Conservation (phyloP, 2,113 vertebrate genomes). For the Chaetodon trifascialis region DNA sequence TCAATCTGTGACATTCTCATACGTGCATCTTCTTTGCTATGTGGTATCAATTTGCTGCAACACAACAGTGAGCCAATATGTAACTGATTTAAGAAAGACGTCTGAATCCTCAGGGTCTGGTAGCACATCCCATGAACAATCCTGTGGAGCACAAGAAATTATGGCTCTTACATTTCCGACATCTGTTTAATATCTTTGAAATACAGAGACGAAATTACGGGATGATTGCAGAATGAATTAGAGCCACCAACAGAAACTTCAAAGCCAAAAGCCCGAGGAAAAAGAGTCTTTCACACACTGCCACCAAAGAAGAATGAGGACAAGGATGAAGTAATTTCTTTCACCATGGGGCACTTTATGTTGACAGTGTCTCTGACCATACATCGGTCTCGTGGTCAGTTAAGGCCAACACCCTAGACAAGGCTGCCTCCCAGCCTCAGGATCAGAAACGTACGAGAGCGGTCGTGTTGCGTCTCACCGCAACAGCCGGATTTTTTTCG, state of each 20-base stretch:
- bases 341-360: neutral
- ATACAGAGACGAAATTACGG: neutral
- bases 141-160: neutral
- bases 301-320: neutral
- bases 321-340: neutral
- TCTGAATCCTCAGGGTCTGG: neutral
- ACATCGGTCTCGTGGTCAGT: slow-evolving; percentile 47
- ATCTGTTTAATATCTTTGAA: neutral
- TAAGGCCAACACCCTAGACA: slow-evolving; percentile 11
- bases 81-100: neutral
- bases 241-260: neutral
- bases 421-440: neutral
- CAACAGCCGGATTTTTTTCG: slow-evolving; percentile 19
- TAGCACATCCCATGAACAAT: neutral
- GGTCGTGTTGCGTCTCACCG: slow-evolving; percentile 47
- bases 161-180: neutral
- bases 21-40: neutral
- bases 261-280: neutral
- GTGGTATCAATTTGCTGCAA: neutral
- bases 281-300: neutral
- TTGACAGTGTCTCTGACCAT: slow-evolving; percentile 29
- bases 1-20: neutral
- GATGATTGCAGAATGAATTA: neutral
- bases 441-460: slow-evolving; percentile 5
- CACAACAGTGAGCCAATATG: neutral